Base-by-base conservation (phyloP, 2,797 vertebrate species). In the Chloroceryle inda region DNA sequence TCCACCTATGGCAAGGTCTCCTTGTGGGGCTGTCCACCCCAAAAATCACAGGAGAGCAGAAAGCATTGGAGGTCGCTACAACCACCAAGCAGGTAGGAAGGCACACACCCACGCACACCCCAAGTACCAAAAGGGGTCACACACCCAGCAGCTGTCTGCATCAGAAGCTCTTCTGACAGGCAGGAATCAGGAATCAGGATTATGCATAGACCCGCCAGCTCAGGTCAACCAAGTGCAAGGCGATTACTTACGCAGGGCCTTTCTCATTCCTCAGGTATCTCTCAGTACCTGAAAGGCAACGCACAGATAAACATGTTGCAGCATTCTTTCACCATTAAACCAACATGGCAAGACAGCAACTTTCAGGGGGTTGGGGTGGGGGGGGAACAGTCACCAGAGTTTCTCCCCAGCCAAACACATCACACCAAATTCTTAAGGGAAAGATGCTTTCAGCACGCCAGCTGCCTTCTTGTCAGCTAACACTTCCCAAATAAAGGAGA, bases 201-300 rank as follows among this genome's bases (percentile, higher is more conserved):
- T 73, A 44, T 19, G 53, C 4, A 77, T 5, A 89, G 58, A 92
- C n/a, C 33, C 18, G 0, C 9, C 85, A 69, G 63, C 27, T 47
- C 5, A 87, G 74, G 83, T 86, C 93, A 96, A 42, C 50, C 42
- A 47, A 84, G 82, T 75, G 81, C 89, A 86, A 92, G 75, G n/a
- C 92, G 55, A 23, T n/a, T 38, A 76, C 9, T 62, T 81, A 76
- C 79, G 76, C 0, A 1, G 49, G 55, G 88, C 84, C 74, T 71
- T 37, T 80, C 55, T 88, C 89, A 71, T 93, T 96, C 90, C 92
- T 71, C 74, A 40, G 38, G 55, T 50, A 68, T 44, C 62, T 83
- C 80, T 88, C 72, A 44, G n/a, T 40, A 37, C 80, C 84, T 56
- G 72, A 69, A 84, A 89, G 44, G 45, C 33, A 50, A 0, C 56